Evolutionary conservation across 2,797 vertebrate genomes (phyloP), one percentile per base, ranked within the genome.

Genomic region (Nannoperca obscura): DNA sequence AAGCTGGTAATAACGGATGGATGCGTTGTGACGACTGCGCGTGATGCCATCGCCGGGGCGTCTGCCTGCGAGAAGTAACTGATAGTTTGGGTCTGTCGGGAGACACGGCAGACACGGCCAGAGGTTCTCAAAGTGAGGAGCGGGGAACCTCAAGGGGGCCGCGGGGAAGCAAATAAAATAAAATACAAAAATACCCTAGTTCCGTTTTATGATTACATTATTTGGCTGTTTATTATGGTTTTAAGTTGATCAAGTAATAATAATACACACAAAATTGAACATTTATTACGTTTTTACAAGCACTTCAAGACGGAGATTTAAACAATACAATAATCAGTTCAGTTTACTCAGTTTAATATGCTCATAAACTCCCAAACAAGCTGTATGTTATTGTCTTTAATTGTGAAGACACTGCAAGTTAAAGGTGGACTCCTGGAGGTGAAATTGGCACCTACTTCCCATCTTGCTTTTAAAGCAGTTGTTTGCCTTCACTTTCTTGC

Each of bases 21-120:
- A 69, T 53, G 19, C 69, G 83, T 80, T 84, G 53, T 79, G 86
- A 85, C 84, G 87, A 71, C 64, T 49, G 80, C 10, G 78, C 78
- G 82, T 83, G 79, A 80, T 87, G 71, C 73, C 83, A 74, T 67
- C 47, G 44, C 58, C 32, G 32, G 76, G 82, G 89, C 81, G 88
- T 88, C 71, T 70, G 84, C 81, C 85, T 68, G 46, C 14, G 59
- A 72, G 59, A 83, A 64, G 76, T 38, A 50, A 61, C 54, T 32
- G 36, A 77, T 34, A 74, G 76, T 86, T 82, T 46, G 62, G 52
- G 53, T 82, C 65, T 61, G 64, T 65, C 54, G 64, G 60, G 54
- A 89, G 47, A 74, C 44, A 36, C 46, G 60, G 13, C n/a, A 36
- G 34, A 59, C 63, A 38, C 24, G 64, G 64, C 2, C 60, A 34